Evolutionary conservation across 2,888 invertebrate species (phyloP).

Genomic region (Tricholauxania praeusta): DNA sequence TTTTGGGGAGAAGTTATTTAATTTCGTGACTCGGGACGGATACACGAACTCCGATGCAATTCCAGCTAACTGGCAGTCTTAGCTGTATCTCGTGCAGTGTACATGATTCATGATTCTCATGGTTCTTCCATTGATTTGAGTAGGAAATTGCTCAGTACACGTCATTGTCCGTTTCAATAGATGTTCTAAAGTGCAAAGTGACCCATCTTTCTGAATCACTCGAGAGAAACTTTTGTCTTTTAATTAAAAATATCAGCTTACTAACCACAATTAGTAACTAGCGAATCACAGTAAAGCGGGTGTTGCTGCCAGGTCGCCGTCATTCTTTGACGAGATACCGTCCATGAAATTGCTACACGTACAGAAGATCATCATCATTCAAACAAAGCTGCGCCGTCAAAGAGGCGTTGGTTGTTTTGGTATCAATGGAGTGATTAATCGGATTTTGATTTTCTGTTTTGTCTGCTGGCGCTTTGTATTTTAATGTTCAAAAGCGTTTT

Average conservation of each 20-base stretch:
- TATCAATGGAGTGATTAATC: slow-evolving; percentile 53
- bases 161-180: no score
- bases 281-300: slow-evolving; percentile 47
- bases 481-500: slow-evolving; percentile 9
- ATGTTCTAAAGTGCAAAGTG: no score
- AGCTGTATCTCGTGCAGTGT: no score
- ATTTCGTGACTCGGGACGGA: background rate
- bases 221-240: no score
- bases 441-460: slow-evolving; percentile 53
- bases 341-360: background rate
- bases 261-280: slow-evolving; percentile 60
- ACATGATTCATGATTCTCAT: no score
- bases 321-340: slow-evolving; percentile 17
- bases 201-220: no score
- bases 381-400: slow-evolving; percentile 27
- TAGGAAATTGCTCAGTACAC: no score
- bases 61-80: no score
- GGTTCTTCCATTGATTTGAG: no score
- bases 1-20: no score
- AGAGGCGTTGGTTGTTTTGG: slow-evolving; percentile 35
- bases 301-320: slow-evolving; percentile 48
- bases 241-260: slow-evolving; percentile 53
- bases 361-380: no score
- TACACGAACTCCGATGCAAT: no score
- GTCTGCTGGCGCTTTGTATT: slow-evolving; percentile 7